Conservation (phyloP, 1,140 invertebrate genomes). For the Notospermus geniculatus region DNA sequence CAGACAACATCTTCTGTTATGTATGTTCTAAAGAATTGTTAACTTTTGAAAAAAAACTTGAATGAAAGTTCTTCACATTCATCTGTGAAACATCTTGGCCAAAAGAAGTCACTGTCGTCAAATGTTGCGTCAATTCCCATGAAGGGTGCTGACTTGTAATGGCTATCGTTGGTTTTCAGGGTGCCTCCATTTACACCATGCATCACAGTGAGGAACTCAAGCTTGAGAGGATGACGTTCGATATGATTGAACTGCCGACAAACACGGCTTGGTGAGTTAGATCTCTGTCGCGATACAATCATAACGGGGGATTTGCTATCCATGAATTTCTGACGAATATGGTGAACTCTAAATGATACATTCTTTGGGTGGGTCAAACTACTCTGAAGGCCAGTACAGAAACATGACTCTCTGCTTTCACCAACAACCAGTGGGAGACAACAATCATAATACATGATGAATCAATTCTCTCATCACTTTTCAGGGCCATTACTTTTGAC, state of each 20-base stretch:
- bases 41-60: too few species aligned
- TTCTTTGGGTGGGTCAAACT: neutral
- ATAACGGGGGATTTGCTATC: too few species aligned
- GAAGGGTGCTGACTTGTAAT: too few species aligned
- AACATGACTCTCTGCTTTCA: too few species aligned
- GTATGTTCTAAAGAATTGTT: neutral
- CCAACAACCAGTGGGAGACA: too few species aligned
- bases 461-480: conserved; percentile 1
- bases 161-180: conserved; percentile 26
- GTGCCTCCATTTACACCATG: conserved; percentile 14
- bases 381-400: too few species aligned
- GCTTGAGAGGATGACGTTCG: conserved; percentile 27
- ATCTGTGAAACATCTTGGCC: conserved; percentile 32
- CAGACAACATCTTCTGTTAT: neutral
- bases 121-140: too few species aligned
- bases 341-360: neutral
- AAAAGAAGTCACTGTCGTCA: too few species aligned
- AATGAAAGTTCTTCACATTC: conserved; percentile 31
- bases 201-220: conserved; percentile 27
- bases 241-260: conserved; percentile 23
- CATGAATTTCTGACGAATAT: neutral
- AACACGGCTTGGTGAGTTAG: conserved; percentile 39
- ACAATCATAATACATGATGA: too few species aligned
- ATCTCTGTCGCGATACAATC: too few species aligned
- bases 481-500: conserved; percentile 65